phyloP scores from a whole-genome alignment of 1,140 invertebrate species.

The Ectropis grisescens region DNA sequence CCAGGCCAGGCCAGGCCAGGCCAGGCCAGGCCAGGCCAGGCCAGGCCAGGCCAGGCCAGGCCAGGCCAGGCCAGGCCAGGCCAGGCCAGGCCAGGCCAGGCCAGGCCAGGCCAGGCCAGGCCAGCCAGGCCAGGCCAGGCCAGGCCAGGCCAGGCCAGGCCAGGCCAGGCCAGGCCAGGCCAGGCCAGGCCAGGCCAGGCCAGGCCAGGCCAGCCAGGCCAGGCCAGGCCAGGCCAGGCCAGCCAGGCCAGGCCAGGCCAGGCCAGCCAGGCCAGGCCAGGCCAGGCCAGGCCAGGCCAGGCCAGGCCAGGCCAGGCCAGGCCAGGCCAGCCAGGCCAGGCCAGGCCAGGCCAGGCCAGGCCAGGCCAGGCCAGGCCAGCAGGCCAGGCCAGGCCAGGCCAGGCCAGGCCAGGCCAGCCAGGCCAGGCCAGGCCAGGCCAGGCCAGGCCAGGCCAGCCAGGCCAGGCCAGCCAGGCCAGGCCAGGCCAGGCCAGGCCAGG shows the following conservation, averaged over 20 bases:
- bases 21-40: constrained; percentile 3
- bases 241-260: too few species aligned
- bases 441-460: too few species aligned
- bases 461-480: too few species aligned
- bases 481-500: constrained; percentile 15
- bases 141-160: constrained; percentile 5
- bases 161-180: constrained; percentile 6
- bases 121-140: too few species aligned
- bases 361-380: constrained; percentile 16
- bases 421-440: too few species aligned
- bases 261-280: too few species aligned
- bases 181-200: constrained; percentile 16
- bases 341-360: constrained; percentile 24
- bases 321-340: too few species aligned
- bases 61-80: constrained; percentile 10
- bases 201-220: too few species aligned
- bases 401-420: too few species aligned
- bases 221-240: too few species aligned
- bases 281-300: too few species aligned
- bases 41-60: constrained; percentile 5
- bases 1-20: constrained; percentile 4
- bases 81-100: constrained; percentile 9
- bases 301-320: too few species aligned
- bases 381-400: constrained; percentile 13
- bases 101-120: constrained; percentile 7